Base-by-base conservation (phyloP, 2,888 invertebrate genomes). In the Leptopilina myrica region DNA sequence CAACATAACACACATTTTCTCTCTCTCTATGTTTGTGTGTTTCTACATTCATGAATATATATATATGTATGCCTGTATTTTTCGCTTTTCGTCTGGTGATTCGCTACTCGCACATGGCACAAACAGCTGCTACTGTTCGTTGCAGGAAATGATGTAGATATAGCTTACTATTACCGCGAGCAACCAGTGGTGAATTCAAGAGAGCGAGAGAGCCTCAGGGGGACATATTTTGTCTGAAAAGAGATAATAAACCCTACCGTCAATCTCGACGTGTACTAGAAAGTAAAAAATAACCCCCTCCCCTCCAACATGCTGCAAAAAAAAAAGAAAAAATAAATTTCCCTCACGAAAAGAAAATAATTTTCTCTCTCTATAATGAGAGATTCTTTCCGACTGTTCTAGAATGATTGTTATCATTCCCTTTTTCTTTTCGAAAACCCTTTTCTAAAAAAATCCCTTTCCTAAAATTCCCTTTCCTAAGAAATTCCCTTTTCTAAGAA, bases 121-220 rank as follows among this genome's bases (percentile, higher is more conserved):
- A 85, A 86, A 86, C 90, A 90, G 89, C 90, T 90, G 90, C 87
- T 90, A 90, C 87, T 85, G 86, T 84, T 84, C 84, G 85, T 84
- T 85, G 80, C 88, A 88, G 89, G 88, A 90, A 90, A 89, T 89
- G 89, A 90, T 88, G 89, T 81, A 81, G 73, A 73, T 73, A 73
- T 73, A 73, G 73, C 33, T 73, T 56, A 53, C 53, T 73, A 73
- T 56, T 73, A 73, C 73, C 40, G 73, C 40, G 73, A 8, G 73
- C 73, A 73, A 73, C 73, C 73, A 73, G 73, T 73, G 73, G 73
- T 73, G 73, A 56, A 73, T 73, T 59, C 73, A 56, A 40, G 73
- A 15, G 12, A 49, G 49, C 9, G 49, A 11, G 49, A 49, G 49
- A 49, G 49, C 56, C 73, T 56, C 56, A 59, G 56, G 73, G 73